These are phyloP conservation scores for Rhorus exstirpatorius DNA, from an alignment of 2,888 invertebrate species.

Conservation along the genomic window DNA sequence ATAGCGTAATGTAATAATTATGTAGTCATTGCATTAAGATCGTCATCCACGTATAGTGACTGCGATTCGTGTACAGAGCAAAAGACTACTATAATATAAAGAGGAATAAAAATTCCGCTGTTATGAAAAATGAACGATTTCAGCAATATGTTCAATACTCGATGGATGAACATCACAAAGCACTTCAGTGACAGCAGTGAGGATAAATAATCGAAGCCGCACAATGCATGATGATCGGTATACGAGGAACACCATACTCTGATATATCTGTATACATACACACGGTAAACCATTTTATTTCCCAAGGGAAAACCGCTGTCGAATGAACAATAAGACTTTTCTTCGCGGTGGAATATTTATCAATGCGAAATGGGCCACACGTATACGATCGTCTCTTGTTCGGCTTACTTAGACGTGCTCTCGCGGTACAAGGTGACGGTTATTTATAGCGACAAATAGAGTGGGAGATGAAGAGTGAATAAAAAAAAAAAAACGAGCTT, in stretches of 20 bases:
- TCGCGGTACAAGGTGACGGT: slow-evolving; percentile 40
- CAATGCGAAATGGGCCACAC: slow-evolving; percentile 9
- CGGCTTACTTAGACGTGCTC: neutral
- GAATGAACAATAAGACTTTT: slow-evolving; percentile 49
- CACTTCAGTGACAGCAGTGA: no score
- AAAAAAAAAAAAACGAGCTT: slow-evolving; percentile 17
- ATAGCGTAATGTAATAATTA: no score
- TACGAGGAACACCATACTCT: neutral
- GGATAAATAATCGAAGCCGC: neutral
- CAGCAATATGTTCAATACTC: no score
- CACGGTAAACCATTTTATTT: neutral
- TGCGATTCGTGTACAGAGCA: no score
- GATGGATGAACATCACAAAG: no score
- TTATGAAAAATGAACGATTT: no score
- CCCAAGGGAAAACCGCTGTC: slow-evolving; percentile 6
- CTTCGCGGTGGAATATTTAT: slow-evolving; percentile 14
- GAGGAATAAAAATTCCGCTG: no score
- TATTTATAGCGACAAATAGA: slow-evolving; percentile 46
- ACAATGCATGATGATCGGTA: neutral
- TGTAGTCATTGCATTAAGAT: no score
- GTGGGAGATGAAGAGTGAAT: slow-evolving; percentile 13
- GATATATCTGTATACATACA: neutral
- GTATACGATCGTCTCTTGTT: neutral
- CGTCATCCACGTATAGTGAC: no score
- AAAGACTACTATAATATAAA: no score